phyloP scores from a whole-genome alignment of 1,140 invertebrate genomes.

The Choristoneura fumiferana region DNA sequence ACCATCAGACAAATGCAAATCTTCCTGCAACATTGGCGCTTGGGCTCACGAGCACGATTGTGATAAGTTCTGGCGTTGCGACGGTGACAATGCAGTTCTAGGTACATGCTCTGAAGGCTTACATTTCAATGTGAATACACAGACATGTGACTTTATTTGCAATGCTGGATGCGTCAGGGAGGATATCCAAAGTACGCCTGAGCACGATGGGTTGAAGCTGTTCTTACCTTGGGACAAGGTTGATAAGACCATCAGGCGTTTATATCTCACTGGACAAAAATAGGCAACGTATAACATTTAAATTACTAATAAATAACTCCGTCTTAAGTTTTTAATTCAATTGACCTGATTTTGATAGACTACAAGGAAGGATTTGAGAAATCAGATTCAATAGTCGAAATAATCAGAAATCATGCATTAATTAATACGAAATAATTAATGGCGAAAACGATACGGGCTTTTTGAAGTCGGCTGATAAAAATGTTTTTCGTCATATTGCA shows the following conservation, averaged over 20 bases:
- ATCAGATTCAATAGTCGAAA: too few species aligned
- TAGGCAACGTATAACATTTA: too few species aligned
- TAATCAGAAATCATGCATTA: too few species aligned
- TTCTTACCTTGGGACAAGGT: constrained; percentile 49
- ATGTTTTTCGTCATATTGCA: too few species aligned
- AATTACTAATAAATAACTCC: too few species aligned
- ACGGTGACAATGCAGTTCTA: constrained; percentile 55
- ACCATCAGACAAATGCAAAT: constrained; percentile 26
- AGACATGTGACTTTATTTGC: constrained; percentile 52
- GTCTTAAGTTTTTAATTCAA: too few species aligned
- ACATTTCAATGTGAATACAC: constrained; percentile 75
- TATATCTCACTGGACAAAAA: neutral
- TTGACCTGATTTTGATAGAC: too few species aligned
- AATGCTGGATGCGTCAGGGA: constrained; percentile 41
- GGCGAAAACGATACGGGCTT: too few species aligned
- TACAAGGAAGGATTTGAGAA: too few species aligned
- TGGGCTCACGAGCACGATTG: constrained; percentile 78
- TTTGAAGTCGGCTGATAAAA: too few species aligned
- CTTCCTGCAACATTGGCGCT: constrained; percentile 43
- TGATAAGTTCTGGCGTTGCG: constrained; percentile 79
- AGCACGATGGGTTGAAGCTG: constrained; percentile 37
- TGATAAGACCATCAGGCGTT: constrained; percentile 15
- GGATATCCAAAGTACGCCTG: constrained; percentile 27
- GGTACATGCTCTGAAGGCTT: constrained; percentile 77
- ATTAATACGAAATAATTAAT: too few species aligned